Percentiles rank a stretch among this genome's conserved stretches.
Conservation (phyloP, 2,888 invertebrate species). For the Cecidostiba fungosa region DNA sequence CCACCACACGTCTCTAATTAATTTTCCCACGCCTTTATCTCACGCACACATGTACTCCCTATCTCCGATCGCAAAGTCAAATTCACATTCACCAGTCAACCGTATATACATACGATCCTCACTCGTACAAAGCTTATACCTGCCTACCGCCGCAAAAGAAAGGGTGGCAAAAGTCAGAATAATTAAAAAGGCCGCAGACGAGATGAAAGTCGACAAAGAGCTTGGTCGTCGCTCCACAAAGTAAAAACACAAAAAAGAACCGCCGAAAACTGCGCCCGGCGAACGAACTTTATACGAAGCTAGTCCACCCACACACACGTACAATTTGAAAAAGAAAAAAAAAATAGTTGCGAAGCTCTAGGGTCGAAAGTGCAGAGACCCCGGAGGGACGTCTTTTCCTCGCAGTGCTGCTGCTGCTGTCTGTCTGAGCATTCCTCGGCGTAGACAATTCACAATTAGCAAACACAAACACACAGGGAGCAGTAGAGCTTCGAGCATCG, state of each 20-base stretch:
- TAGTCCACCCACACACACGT: not conserved
- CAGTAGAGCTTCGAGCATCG: constrained; percentile 14
- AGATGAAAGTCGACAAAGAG: not conserved
- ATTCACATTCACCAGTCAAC: not conserved
- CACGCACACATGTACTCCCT: not conserved
- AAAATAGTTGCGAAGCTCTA: constrained; percentile 53
- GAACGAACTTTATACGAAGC: not conserved
- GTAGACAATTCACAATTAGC: constrained; percentile 80
- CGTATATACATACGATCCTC: no score
- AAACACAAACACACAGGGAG: constrained; percentile 78
- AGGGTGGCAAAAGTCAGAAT: constrained; percentile 66
- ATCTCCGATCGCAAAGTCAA: not conserved
- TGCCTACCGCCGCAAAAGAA: not conserved
- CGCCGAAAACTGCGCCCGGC: not conserved
- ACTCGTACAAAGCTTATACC: not conserved
- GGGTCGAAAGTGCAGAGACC: constrained; percentile 41
- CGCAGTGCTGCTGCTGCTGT: constrained; percentile 37
- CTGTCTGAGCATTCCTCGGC: constrained; percentile 75
- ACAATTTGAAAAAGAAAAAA: not conserved
- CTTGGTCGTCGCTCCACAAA: not conserved
- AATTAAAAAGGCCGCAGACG: constrained; percentile 65
- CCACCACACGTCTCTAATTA: not conserved
- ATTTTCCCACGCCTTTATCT: not conserved
- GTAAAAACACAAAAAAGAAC: constrained; percentile 20
- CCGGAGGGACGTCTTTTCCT: constrained; percentile 71